Base-by-base conservation (phyloP, 1,140 invertebrate genomes). In the Goniozus legneri region DNA sequence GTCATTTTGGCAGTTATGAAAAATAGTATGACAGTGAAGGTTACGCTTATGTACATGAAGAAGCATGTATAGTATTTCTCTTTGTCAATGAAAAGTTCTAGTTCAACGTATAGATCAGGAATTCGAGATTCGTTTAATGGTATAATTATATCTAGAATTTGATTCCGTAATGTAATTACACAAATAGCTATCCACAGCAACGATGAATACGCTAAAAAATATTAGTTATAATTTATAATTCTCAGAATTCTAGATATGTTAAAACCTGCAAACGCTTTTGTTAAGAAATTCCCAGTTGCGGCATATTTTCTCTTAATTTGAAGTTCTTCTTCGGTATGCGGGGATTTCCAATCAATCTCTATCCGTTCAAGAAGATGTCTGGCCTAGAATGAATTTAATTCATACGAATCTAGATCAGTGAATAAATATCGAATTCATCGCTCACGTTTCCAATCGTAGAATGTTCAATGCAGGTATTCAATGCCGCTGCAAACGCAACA, bases 11-110 rank as follows among this genome's bases (percentile, higher is more conserved):
- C 37, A 3, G n/a, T 8, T 3, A 43, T 7, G 8, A 14, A 0
- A 2, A 2, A 3, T 3, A 2, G 10, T 6, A 10, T 27, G 10
- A 27, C 24, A 4, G 10, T 4, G 4, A 27, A 6, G 4, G 24
- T 6, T 27, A 27, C 24, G 10, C 4, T 27, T 4, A 27, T 27
- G 24, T 27, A 27, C 4, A 10, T 10, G 4, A 27, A 6, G 10
- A 27, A 4, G 4, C 4, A 10, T 6, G 4, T 6, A 66, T 67
- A 47, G 18, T 50, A 33, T 8, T 46, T 7, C 2, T 27, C 2
- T 3, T 32, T 7, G 2, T 50, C 44, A 4, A 50, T 13, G 8
- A 50, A 50, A 14, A 50, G 20, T 22, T 50, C 43, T 1, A 24
- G 31, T 0, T 10, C 3, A 3, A 46, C 3, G 6, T 24, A 8